Percentiles rank a stretch among this genome's conserved stretches.
phyloP scores from a whole-genome alignment of 2,113 vertebrate genomes.

The Axis porcinus region DNA sequence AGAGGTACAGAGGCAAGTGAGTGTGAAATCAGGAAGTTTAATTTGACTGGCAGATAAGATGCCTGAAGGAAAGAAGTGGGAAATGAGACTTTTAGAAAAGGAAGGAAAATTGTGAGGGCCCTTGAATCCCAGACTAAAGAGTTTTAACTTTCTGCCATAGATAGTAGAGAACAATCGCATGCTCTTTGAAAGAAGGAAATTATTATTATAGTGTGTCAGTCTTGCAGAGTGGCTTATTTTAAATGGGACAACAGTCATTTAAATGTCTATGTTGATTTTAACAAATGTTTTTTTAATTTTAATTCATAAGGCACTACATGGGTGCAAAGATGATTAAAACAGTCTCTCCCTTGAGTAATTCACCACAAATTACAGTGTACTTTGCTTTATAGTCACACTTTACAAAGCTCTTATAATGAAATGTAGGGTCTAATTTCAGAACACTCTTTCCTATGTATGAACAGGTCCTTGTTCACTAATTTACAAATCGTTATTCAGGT shows the following conservation, averaged over 20 bases:
- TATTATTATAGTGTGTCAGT: background rate
- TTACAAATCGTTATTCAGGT: background rate
- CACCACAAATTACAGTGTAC: background rate
- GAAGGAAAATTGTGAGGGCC: background rate
- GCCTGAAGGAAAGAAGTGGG: background rate
- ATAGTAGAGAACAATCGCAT: background rate
- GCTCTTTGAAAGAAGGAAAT: background rate
- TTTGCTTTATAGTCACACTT: slow-evolving; percentile 8
- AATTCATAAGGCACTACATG: background rate
- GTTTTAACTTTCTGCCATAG: slow-evolving; percentile 22
- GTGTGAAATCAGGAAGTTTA: slow-evolving; percentile 17
- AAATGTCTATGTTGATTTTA: slow-evolving; percentile 13
- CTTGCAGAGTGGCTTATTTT: background rate
- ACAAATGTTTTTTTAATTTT: background rate
- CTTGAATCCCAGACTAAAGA: background rate
- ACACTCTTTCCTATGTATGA: background rate
- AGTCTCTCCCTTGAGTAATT: background rate
- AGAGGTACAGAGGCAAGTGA: background rate
- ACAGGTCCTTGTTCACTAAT: slow-evolving; percentile 12
- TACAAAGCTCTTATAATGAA: background rate
- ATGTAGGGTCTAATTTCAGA: background rate
- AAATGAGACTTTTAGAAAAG: slow-evolving; percentile 31
- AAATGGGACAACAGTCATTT: background rate
- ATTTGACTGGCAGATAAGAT: background rate
- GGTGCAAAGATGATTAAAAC: background rate